Evolutionary conservation across 1,140 invertebrate species (phyloP), one percentile per base, ranked within the genome.

Genomic region (Listronotus bonariensis): DNA sequence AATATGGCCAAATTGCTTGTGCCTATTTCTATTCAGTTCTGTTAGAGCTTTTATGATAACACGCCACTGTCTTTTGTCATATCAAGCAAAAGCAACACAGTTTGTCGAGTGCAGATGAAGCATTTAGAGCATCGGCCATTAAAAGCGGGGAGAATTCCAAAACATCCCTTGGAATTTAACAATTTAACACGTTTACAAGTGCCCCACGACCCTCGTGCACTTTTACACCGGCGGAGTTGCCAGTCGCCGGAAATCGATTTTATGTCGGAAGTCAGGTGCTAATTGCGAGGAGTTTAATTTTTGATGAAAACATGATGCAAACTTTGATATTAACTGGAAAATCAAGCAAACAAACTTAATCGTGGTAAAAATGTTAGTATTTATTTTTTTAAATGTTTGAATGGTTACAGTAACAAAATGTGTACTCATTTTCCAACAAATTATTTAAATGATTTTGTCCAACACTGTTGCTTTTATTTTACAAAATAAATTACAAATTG

Each of bases 71-170:
- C 31, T 46, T 34, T 62, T 45, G 45, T 62, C 48, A 62, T 62
- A 62, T 62, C 48, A 42, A 59, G 36, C 34, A 34, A 45, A 18
- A 58, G 48, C 59, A 53, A 62, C 59, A 62, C 59, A 62, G 59
- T 62, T 62, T 62, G 59, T 62, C 52, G 59, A 62, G 59, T 62
- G 52, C 49, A 62, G 59, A 62, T 62, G 59, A 62, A 62, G 59
- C 59, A 62, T 62, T 62, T 62, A 62, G 59, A 62, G 59, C 41
- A 62, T 53, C 59, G 59, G 57, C 59, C 52, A 62, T 62, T 62
- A 62, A 62, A 62, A 62, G 34, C 41, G 38, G 20, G 59, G 49
- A 60, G 32, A 45, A 45, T 45, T 45, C 42, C 42, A 45, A 45
- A 45, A 45, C 42, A 45, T 45, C 42, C 42, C 42, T 45, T 45